Evolutionary conservation across 2,797 vertebrate species (phyloP).

Genomic region (Australoheros facetus): DNA sequence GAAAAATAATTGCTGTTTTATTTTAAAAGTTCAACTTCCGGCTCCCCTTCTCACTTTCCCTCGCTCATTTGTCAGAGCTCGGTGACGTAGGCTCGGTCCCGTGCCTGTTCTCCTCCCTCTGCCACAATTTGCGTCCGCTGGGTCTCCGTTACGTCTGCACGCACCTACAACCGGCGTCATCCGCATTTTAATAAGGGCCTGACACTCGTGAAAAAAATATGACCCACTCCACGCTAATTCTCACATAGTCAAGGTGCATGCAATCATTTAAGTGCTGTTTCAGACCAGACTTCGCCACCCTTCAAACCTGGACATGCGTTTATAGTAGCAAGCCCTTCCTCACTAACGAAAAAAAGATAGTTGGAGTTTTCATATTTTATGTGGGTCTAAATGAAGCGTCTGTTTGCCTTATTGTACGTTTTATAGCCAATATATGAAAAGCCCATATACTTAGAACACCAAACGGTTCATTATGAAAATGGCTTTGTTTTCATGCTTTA

Average conservation of each 20-base stretch:
- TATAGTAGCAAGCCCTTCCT: neutral
- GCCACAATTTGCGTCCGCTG: slow-evolving; percentile 71
- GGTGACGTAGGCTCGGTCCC: slow-evolving; percentile 68
- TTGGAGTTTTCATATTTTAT: neutral
- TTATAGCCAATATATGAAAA: neutral
- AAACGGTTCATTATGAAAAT: neutral
- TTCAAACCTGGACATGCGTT: too few species aligned
- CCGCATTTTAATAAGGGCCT: slow-evolving; percentile 63
- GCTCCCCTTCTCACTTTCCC: rapidly evolving
- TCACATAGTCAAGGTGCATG: neutral
- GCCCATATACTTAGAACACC: neutral
- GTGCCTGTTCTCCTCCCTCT: slow-evolving; percentile 74
- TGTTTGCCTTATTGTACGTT: neutral
- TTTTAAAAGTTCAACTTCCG: slow-evolving; percentile 8
- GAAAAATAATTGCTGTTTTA: neutral
- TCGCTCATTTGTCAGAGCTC: slow-evolving; percentile 6
- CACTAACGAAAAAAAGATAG: neutral
- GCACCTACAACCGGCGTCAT: slow-evolving; percentile 73
- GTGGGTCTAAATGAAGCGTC: neutral
- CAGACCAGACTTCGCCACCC: neutral
- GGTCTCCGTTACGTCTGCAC: slow-evolving; percentile 81
- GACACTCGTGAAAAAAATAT: slow-evolving; percentile 54
- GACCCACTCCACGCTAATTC: slow-evolving; percentile 54
- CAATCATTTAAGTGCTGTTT: neutral
- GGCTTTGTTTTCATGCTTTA: neutral